Evolutionary conservation across 2,888 invertebrate species (phyloP).

Genomic region (Drosophila kuntzei): DNA sequence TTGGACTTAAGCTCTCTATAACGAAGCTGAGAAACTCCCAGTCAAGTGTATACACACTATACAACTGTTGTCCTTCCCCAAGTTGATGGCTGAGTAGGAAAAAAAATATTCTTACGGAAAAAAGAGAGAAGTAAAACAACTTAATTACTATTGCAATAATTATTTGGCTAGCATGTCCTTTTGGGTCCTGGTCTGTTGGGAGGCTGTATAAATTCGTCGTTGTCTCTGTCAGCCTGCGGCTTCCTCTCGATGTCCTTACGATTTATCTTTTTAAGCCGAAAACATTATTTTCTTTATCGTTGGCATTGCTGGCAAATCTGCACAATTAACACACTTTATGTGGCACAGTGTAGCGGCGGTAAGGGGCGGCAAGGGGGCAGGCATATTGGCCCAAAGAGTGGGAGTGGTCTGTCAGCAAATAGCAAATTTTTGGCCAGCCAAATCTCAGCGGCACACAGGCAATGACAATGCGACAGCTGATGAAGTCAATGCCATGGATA

Average conservation of each 20-base stretch:
- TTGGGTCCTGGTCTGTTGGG: slow-evolving; percentile 13
- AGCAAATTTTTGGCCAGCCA: slow-evolving; percentile 34
- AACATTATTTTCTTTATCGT: slow-evolving; percentile 73
- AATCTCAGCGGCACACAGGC: slow-evolving; percentile 49
- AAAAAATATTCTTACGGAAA: slow-evolving; percentile 1
- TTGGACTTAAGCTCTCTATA: slow-evolving; percentile 46
- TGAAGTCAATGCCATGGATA: slow-evolving; percentile 80
- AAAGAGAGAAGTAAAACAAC: slow-evolving; percentile 38
- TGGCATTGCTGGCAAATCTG: slow-evolving; percentile 67
- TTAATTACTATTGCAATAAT: slow-evolving; percentile 63
- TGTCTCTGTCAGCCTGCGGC: slow-evolving; percentile 50
- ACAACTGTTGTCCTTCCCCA: background rate
- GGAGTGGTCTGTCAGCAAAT: slow-evolving; percentile 40
- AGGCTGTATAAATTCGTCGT: slow-evolving; percentile 37
- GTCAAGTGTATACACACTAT: background rate
- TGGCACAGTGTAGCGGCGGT: slow-evolving; percentile 23
- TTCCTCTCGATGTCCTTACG: slow-evolving; percentile 55
- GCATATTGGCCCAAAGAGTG: background rate
- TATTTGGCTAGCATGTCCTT: slow-evolving; percentile 42
- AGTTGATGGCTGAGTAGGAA: slow-evolving; percentile 7
- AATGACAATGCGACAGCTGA: slow-evolving; percentile 68
- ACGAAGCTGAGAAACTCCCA: slow-evolving; percentile 12
- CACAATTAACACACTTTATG: slow-evolving; percentile 80
- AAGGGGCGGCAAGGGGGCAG: background rate
- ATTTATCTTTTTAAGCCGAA: slow-evolving; percentile 79